A percentile compares a stretch with the other conserved stretches of the same genome.
Evolutionary conservation across 2,888 invertebrate genomes (phyloP).

Genomic region (Spisula solida): DNA sequence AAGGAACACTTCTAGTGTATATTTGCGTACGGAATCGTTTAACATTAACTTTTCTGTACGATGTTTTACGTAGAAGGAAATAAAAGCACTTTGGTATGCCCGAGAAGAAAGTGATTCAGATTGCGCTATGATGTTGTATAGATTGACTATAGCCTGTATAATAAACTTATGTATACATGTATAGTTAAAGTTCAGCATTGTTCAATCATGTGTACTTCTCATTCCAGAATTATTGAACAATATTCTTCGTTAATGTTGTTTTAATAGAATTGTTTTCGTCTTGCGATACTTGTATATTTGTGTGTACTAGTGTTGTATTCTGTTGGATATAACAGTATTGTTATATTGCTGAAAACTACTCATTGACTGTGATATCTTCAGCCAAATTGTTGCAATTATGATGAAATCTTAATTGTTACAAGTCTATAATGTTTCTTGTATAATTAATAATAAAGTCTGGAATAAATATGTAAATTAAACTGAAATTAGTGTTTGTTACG

Average conservation of each 20-base stretch:
- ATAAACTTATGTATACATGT: no score
- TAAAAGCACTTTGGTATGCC: no score
- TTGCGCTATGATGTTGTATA: no score
- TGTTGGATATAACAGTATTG: not conserved
- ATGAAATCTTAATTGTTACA: not conserved
- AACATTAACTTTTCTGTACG: no score
- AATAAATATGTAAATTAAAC: not conserved
- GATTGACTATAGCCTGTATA: no score
- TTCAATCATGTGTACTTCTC: not conserved
- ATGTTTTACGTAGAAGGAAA: no score
- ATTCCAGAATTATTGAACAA: not conserved
- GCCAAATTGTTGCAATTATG: constrained; percentile 16
- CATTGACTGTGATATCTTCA: constrained; percentile 11
- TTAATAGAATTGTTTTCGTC: not conserved
- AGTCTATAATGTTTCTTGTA: not conserved
- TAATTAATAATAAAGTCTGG: not conserved
- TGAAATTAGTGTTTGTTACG: no score
- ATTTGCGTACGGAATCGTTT: no score
- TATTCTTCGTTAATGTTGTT: not conserved
- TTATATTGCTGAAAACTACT: not conserved
- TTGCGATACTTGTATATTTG: not conserved
- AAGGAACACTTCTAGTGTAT: no score
- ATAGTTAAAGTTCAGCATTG: not conserved
- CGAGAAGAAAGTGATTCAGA: no score
- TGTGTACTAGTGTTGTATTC: not conserved